Percentiles rank a stretch among this genome's conserved stretches.
phyloP scores from a whole-genome alignment of 2,113 vertebrate species.

The Casuarius casuarius region DNA sequence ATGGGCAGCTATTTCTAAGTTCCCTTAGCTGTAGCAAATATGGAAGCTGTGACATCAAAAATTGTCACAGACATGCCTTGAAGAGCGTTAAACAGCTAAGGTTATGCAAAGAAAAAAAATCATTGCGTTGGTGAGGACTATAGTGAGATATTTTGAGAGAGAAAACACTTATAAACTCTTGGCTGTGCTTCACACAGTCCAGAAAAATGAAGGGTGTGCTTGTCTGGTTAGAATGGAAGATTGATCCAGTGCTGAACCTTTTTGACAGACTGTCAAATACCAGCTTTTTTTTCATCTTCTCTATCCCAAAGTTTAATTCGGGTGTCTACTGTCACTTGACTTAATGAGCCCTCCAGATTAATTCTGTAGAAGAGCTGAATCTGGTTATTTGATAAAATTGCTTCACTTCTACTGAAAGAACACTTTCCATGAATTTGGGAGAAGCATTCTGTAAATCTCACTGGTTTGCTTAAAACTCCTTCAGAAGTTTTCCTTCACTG shows the following conservation, averaged over 20 bases:
- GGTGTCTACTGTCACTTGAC: background rate
- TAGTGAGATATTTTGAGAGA: background rate
- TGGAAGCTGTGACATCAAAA: background rate
- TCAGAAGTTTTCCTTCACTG: background rate
- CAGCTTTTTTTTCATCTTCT: background rate
- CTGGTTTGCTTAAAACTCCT: background rate
- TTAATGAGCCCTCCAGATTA: background rate
- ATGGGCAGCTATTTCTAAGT: background rate
- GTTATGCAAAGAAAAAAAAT: background rate
- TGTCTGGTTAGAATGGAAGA: background rate
- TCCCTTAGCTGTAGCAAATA: background rate
- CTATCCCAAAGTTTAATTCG: background rate
- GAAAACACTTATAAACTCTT: background rate
- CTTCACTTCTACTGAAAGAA: background rate
- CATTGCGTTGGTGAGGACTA: background rate
- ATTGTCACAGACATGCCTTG: background rate
- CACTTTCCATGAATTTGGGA: background rate
- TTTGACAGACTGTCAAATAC: background rate
- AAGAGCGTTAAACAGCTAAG: background rate
- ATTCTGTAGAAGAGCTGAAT: background rate
- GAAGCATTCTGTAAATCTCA: background rate
- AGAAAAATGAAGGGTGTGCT: background rate
- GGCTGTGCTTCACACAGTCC: background rate
- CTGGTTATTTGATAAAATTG: background rate
- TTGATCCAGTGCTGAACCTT: background rate